Evolutionary conservation across 1,140 invertebrate genomes (phyloP), one percentile per base, ranked within the genome.

Genomic region (Gryon sp.): DNA sequence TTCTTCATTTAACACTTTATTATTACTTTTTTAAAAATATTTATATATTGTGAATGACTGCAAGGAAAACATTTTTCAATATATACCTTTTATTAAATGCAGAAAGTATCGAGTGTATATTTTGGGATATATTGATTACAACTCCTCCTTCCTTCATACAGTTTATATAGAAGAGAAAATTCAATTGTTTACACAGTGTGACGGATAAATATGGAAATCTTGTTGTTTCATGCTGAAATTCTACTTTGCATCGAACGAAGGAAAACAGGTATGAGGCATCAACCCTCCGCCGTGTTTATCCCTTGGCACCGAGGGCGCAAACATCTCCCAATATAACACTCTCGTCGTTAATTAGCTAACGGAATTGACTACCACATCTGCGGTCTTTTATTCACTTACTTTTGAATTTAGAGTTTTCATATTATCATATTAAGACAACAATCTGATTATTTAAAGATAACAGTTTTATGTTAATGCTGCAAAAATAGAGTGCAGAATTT

Each of bases 141-240:
- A n/a, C n/a, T n/a, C n/a, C n/a, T n/a, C n/a, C n/a, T n/a, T n/a
- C n/a, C n/a, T n/a, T n/a, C n/a, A n/a, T n/a, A n/a, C n/a, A n/a
- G 11, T 66, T 38, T 60, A 19, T 52, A 26, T 22, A 22, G 20
- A 60, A 53, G 15, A 18, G 32, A 30, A 55, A 20, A 3, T 9
- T 52, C 24, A 45, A 68, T 48, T 73, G 72, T 62, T 68, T 74
- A 46, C 60, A 43, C 52, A 59, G 66, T 70, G 63, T 32, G 30
- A 50, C 66, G 76, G 80, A 83, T 85, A 86, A 86, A 85, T 84
- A 86, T 82, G 79, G 79, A 82, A 84, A 85, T 85, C 82, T 86
- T 84, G 84, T 87, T 86, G 84, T 83, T 83, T 81, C 79, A 76
- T 59, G 70, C 60, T 46, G 76, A 76, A 82, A 76, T 66, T 69